Conservation (phyloP, 1,140 invertebrate species). For the Laupala kohalensis region DNA sequence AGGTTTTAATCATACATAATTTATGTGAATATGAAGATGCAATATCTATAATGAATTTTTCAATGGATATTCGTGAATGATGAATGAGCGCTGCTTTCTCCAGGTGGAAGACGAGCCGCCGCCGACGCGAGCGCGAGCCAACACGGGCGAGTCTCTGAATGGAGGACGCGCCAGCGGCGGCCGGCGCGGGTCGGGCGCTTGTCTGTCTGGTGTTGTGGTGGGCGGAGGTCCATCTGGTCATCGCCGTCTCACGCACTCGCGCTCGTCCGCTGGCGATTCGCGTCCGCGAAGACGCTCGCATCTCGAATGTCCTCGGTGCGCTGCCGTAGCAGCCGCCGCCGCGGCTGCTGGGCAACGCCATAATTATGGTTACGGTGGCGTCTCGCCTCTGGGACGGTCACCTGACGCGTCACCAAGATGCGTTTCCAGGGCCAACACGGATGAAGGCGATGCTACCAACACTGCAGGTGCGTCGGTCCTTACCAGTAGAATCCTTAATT, state of each 20-base stretch:
- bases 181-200: not conserved
- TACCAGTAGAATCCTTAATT: no score
- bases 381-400: not conserved
- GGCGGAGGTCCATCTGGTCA: not conserved
- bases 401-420: not conserved
- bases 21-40: no score
- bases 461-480: no score
- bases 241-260: not conserved
- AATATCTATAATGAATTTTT: no score
- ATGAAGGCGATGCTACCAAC: not conserved
- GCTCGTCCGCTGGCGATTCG: not conserved
- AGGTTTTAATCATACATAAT: no score
- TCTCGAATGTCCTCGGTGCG: not conserved
- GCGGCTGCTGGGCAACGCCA: no score
- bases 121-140: not conserved
- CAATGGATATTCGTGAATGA: not conserved
- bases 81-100: no score
- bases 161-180: no score
- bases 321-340: no score
- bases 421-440: not conserved
- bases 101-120: not conserved
- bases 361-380: not conserved
- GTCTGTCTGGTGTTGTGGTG: no score
- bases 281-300: not conserved
- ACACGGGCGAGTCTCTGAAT: not conserved